Percentiles rank a stretch among this genome's conserved stretches.
Evolutionary conservation across 2,113 vertebrate genomes (phyloP).

Genomic region (Gallinago undulata): DNA sequence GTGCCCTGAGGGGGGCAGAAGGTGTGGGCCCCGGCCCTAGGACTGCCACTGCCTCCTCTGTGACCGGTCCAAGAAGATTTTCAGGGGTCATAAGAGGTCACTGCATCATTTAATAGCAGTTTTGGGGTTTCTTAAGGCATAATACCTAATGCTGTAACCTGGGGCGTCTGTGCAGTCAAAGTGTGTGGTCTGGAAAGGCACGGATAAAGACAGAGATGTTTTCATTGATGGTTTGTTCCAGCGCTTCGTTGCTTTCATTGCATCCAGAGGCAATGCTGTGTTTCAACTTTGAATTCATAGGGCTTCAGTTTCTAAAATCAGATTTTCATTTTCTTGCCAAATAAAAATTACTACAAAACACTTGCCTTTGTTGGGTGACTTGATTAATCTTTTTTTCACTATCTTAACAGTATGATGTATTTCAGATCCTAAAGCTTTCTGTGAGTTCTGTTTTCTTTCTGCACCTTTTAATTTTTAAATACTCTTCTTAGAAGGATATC

Average conservation of each 20-base stretch:
- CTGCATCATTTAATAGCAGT: rapidly evolving
- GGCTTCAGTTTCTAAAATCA: not conserved
- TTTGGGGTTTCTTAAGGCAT: rapidly evolving
- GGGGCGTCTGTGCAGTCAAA: not conserved
- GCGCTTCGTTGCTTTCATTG: rapidly evolving
- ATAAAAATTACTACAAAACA: not conserved
- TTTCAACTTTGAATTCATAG: not conserved
- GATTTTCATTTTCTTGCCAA: not conserved
- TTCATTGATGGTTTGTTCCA: not conserved
- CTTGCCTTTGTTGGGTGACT: not conserved
- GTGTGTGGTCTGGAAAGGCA: not conserved
- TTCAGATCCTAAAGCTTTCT: not conserved
- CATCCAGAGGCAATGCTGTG: not conserved
- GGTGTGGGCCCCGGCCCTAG: rapidly evolving
- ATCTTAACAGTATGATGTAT: not conserved
- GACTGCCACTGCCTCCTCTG: rapidly evolving
- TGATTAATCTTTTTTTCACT: not conserved
- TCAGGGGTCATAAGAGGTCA: rapidly evolving
- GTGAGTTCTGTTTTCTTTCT: not conserved
- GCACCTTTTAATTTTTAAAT: not conserved
- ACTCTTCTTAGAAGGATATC: rapidly evolving
- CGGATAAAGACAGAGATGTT: rapidly evolving
- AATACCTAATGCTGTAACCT: not conserved
- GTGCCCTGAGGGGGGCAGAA: rapidly evolving
- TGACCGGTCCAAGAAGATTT: not conserved